Conservation (phyloP, 2,797 vertebrate genomes). For the Erpetoichthys calabaricus region DNA sequence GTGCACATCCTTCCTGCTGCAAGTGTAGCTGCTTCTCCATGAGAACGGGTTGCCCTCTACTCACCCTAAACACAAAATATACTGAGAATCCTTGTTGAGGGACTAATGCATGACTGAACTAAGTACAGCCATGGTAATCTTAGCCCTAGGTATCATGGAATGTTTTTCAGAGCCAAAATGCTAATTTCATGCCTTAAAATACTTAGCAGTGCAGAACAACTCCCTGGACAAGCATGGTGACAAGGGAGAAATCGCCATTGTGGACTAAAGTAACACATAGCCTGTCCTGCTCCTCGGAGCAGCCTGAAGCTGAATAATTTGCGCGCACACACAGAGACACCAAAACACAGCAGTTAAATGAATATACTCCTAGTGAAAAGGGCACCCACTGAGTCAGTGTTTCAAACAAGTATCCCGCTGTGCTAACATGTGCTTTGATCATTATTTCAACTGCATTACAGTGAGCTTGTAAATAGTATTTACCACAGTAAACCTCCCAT, state of each 20-base stretch:
- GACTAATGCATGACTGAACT: conserved; percentile 4
- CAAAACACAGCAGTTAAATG: neutral
- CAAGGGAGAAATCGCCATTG: no score
- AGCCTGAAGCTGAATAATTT: neutral
- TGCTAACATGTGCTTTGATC: neutral
- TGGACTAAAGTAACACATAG: neutral
- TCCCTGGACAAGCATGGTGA: neutral
- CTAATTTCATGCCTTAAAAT: conserved; percentile 7
- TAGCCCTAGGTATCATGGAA: conserved; percentile 4
- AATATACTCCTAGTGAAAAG: neutral
- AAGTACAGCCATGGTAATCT: neutral
- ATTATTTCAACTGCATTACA: neutral
- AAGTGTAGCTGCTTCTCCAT: neutral
- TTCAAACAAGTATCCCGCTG: neutral
- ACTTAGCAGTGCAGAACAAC: neutral
- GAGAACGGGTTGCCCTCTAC: neutral
- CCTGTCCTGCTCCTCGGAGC: neutral
- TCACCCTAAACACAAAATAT: conserved; percentile 6
- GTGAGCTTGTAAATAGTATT: neutral
- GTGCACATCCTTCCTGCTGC: no score
- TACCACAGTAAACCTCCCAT: neutral
- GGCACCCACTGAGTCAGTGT: neutral
- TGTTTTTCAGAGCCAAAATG: conserved; percentile 1
- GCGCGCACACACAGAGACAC: no score
- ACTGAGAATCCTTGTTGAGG: conserved; percentile 2